Evolutionary conservation across 2,888 invertebrate species (phyloP), one percentile per base, ranked within the genome.

Genomic region (Xylophagus ater): DNA sequence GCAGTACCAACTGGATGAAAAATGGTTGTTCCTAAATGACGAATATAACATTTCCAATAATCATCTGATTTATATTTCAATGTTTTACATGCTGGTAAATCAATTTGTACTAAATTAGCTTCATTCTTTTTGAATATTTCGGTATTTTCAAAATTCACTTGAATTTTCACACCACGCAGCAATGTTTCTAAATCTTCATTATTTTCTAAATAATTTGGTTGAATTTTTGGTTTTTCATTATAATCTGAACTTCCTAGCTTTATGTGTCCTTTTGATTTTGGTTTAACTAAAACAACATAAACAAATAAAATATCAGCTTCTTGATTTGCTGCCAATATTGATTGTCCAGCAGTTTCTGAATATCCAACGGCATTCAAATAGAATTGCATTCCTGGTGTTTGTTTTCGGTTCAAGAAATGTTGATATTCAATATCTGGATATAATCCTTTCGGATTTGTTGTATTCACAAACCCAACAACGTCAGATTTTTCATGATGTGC

Each of bases 1-100:
- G 72, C 73, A 1, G 78, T 81, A 32, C 82, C 78, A 1, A 74
- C 73, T 1, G 78, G 76, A 55, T 84, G 82, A 58, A 78, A 81
- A 19, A 72, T 54, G 2, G 73, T 71, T 1, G 68, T 61, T 6
- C 66, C 67, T 57, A 73, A 65, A 44, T 72, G 64, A 12, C 66
- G 62, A 5, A 72, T 66, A 25, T 72, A 68, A 51, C 78, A 78
- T 44, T 62, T 60, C 72, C 74, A 73, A 53, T 73, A 78, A 0
- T 54, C 55, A 30, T 69, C 62, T 2, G 62, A 54, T 28, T 56
- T 51, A 35, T 56, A 57, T n/a, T 48, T 45, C 26, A 57, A 20
- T 9, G 19, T 2, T 4, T 35, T 20, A 24, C 43, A 43, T 17
- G 14, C 30, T 2, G 40, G 40, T 7, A 43, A 66, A 14, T 39